Base-by-base conservation (phyloP, 1,140 invertebrate species). In the Drosophila equinoxialis region DNA sequence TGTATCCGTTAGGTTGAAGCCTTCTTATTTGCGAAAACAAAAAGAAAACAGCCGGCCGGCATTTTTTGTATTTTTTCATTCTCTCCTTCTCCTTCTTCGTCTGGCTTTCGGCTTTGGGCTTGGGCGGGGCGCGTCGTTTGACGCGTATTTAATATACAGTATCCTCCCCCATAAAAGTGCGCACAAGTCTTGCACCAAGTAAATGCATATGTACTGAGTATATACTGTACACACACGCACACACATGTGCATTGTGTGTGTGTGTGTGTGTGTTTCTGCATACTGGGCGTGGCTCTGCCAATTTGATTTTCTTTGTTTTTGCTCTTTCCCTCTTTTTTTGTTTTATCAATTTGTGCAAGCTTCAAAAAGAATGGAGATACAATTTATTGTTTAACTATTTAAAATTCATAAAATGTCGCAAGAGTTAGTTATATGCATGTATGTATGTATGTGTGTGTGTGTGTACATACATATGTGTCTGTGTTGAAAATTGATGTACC, bases 401-500 rank as follows among this genome's bases (percentile, higher is more conserved):
- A 14, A 51, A 51, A 23, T 51, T 51, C 45, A 51, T 51, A 3
- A 23, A 23, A 10, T 51, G 45, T 51, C 45, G 45, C 45, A 51
- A 17, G 45, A 20, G 17, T 10, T 23, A 23, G 17, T 20, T 20
- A 51, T 11, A 3, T 23, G 8, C 45, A 60, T 37, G n/a, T 13
- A 17, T 20, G n/a, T 39, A 6, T 14, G 37, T 65, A 30, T 54
- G n/a, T 62, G 45, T 74, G 30, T 39, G 37, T 39, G 11, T 39
- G 3, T 37, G 11, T 60, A 17, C 20, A n/a, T 5, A 26, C 17
- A n/a, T 55, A 62, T 66, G 39, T 66, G 58, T 13, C 41, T 48
- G 60, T 66, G 26, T 55, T 20, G 17, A 17, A 48, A 23, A 30
- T 78, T 48, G 61, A 62, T 60, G 60, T 74, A 54, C 8, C 42